A percentile compares a stretch with the other conserved stretches of the same genome.
phyloP scores from a whole-genome alignment of 2,113 vertebrate species.

The Oryzias javanicus region DNA sequence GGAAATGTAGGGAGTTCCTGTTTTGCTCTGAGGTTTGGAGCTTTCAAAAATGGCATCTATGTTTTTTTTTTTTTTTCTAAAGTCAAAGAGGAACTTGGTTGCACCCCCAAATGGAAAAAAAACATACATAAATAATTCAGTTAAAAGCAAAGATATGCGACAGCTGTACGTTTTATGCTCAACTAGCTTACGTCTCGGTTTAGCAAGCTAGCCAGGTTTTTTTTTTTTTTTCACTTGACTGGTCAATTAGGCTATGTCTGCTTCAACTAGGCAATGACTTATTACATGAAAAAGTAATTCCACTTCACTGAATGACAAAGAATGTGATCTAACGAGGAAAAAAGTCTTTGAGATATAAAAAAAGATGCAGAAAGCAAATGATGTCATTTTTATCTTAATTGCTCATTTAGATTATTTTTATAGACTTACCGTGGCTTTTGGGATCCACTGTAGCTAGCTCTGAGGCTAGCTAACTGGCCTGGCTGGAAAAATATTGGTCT shows the following conservation, averaged over 20 bases:
- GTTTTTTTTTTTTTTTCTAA: background rate
- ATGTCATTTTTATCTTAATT: background rate
- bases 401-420: constrained; percentile 44
- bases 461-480: constrained; percentile 72
- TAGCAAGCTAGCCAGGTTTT: constrained; percentile 24
- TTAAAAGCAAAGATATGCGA: too few species aligned
- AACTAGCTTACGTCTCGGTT: constrained; percentile 8
- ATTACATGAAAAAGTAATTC: too few species aligned
- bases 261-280: constrained; percentile 19
- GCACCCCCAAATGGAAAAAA: too few species aligned
- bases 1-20: background rate
- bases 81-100: constrained; percentile 43
- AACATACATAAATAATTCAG: too few species aligned
- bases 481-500: constrained; percentile 61
- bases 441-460: constrained; percentile 77
- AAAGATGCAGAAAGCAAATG: too few species aligned
- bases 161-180: background rate
- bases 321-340: too few species aligned
- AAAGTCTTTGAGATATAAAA: too few species aligned
- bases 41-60: too few species aligned
- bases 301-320: too few species aligned
- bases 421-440: constrained; percentile 75
- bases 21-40: too few species aligned
- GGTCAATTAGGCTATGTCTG: constrained; percentile 51
- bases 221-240: constrained; percentile 44